Conservation (phyloP, 2,113 vertebrate genomes). For the Alethe diademata region DNA sequence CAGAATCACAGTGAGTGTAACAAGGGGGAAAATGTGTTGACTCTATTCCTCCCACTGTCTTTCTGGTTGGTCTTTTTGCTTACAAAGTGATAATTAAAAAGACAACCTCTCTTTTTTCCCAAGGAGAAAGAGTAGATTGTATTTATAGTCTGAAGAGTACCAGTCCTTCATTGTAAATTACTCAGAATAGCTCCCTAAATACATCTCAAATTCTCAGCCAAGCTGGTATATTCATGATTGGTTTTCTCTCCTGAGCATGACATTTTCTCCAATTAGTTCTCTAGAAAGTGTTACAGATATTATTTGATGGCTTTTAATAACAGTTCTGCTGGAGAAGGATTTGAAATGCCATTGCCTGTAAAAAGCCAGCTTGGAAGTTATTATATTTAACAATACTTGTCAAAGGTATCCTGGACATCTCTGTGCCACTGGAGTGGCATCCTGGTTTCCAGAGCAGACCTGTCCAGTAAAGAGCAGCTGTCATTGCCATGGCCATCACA, state of each 20-base stretch:
- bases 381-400: not conserved
- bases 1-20: not conserved
- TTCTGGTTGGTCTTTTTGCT: conserved; percentile 37
- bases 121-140: conserved; percentile 25
- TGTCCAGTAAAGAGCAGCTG: not conserved
- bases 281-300: not conserved
- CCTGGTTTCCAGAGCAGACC: not conserved
- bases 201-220: conserved; percentile 32
- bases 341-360: not conserved
- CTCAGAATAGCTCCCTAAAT: conserved; percentile 42
- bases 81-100: conserved; percentile 41
- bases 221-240: conserved; percentile 11
- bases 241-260: conserved; percentile 29
- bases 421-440: not conserved
- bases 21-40: not conserved
- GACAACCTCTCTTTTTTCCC: not conserved
- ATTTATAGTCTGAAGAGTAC: conserved; percentile 42
- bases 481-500: not conserved
- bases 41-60: not conserved
- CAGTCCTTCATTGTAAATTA: conserved; percentile 46
- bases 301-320: conserved; percentile 34
- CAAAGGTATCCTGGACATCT: not conserved
- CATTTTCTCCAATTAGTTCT: conserved; percentile 34
- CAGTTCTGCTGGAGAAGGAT: not conserved
- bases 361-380: not conserved